phyloP scores from a whole-genome alignment of 1,140 invertebrate genomes.

The Pissodes strobi region DNA sequence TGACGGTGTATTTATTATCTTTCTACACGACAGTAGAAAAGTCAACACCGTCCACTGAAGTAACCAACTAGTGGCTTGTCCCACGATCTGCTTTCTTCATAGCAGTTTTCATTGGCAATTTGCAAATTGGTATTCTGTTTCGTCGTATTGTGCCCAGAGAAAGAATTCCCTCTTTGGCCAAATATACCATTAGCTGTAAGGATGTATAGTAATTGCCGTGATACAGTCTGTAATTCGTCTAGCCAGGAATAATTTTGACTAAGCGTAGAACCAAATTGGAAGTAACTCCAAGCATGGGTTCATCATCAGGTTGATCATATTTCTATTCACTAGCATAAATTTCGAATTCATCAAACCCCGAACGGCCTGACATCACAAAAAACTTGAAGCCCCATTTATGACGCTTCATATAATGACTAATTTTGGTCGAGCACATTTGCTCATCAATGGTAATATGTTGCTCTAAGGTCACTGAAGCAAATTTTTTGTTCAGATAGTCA shows the following conservation, averaged over 20 bases:
- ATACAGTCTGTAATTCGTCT: too few species aligned
- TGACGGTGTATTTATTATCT: slow-evolving; percentile 37
- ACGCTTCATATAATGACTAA: slow-evolving; percentile 46
- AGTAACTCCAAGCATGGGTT: slow-evolving; percentile 25
- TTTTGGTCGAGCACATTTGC: slow-evolving; percentile 43
- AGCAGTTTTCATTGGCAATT: slow-evolving; percentile 38
- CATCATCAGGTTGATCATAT: not conserved
- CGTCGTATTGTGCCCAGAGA: slow-evolving; percentile 36
- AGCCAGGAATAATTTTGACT: too few species aligned
- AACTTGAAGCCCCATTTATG: slow-evolving; percentile 35
- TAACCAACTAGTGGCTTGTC: too few species aligned
- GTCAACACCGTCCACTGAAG: slow-evolving; percentile 21
- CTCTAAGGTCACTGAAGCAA: slow-evolving; percentile 31
- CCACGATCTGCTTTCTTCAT: too few species aligned
- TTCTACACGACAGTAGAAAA: slow-evolving; percentile 35
- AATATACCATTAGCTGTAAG: slow-evolving; percentile 32
- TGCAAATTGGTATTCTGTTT: slow-evolving; percentile 39
- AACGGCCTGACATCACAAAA: too few species aligned
- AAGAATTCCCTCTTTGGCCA: slow-evolving; percentile 38
- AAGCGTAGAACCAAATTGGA: too few species aligned
- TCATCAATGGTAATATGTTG: slow-evolving; percentile 31
- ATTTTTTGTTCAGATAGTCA: not conserved
- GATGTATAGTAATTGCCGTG: slow-evolving; percentile 34
- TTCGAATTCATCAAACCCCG: slow-evolving; percentile 36
- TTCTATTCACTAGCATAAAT: slow-evolving; percentile 28